phyloP scores from a whole-genome alignment of 2,888 invertebrate species.

The Nemotelus nigrinus region DNA sequence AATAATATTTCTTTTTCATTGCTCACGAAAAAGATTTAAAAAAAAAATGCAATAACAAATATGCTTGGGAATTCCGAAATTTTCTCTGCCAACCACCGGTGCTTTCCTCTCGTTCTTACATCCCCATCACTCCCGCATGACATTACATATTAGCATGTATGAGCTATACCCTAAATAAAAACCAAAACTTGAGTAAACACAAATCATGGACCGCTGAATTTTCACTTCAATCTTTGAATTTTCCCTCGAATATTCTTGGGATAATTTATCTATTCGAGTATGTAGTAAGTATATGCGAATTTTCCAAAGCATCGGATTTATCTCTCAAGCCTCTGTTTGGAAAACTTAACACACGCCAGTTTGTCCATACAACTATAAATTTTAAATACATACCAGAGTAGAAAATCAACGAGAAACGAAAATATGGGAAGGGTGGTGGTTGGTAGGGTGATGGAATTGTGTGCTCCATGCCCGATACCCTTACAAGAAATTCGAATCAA shows the following conservation, averaged over 20 bases:
- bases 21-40: neutral
- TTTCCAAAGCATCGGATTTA: neutral
- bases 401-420: neutral
- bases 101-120: neutral
- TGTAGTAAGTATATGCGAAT: too few species aligned
- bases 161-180: conserved; percentile 34
- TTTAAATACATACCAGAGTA: conserved; percentile 26
- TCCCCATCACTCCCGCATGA: neutral
- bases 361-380: conserved; percentile 33
- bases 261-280: conserved; percentile 10
- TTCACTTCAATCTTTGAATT: conserved; percentile 23
- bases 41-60: conserved; percentile 30
- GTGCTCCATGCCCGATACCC: conserved; percentile 20
- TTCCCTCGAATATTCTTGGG: conserved; percentile 6
- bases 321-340: neutral
- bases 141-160: conserved; percentile 30
- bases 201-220: conserved; percentile 37
- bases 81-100: neutral
- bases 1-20: conserved; percentile 37
- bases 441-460: neutral
- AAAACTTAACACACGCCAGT: conserved; percentile 13
- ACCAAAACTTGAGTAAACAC: conserved; percentile 35
- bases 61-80: neutral
- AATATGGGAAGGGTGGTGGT: neutral
- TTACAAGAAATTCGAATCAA: conserved; percentile 18